phyloP scores from a whole-genome alignment of 2,888 invertebrate species.

The Syritta pipiens region DNA sequence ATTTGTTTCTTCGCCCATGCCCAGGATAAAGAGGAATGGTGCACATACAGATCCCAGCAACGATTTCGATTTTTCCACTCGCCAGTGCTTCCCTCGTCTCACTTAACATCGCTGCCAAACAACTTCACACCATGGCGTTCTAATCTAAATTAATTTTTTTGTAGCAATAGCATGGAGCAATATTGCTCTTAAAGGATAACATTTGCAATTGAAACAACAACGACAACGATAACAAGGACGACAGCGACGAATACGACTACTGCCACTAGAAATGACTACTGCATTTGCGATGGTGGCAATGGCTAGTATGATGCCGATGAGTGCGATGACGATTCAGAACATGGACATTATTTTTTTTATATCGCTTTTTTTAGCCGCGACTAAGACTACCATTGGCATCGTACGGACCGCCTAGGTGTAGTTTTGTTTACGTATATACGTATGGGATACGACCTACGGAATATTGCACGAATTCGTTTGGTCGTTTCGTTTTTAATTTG shows the following conservation, averaged over 20 bases:
- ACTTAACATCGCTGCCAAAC: no score
- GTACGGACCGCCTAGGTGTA: slow-evolving; percentile 7
- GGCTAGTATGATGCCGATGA: slow-evolving; percentile 42
- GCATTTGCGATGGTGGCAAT: slow-evolving; percentile 1
- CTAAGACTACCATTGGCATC: slow-evolving; percentile 29
- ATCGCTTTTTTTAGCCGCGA: slow-evolving; percentile 9
- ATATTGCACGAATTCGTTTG: slow-evolving; percentile 60
- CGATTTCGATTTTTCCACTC: slow-evolving; percentile 31
- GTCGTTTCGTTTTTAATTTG: slow-evolving; percentile 43
- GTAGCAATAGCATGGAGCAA: slow-evolving; percentile 40
- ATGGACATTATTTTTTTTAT: slow-evolving; percentile 57
- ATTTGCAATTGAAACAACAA: slow-evolving; percentile 61
- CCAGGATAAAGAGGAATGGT: background rate
- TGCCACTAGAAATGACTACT: background rate
- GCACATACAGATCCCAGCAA: background rate
- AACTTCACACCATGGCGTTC: slow-evolving; percentile 9
- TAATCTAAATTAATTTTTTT: slow-evolving; percentile 46
- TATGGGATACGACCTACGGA: slow-evolving; percentile 50
- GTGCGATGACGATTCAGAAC: slow-evolving; percentile 56
- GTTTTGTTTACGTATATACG: slow-evolving; percentile 46
- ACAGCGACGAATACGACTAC: background rate
- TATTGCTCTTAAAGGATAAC: slow-evolving; percentile 65
- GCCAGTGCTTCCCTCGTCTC: slow-evolving; percentile 28
- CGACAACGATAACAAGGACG: slow-evolving; percentile 15
- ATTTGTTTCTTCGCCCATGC: slow-evolving; percentile 33